Base-by-base conservation (phyloP, 2,797 vertebrate species). In the Rhodeus uyekii region DNA sequence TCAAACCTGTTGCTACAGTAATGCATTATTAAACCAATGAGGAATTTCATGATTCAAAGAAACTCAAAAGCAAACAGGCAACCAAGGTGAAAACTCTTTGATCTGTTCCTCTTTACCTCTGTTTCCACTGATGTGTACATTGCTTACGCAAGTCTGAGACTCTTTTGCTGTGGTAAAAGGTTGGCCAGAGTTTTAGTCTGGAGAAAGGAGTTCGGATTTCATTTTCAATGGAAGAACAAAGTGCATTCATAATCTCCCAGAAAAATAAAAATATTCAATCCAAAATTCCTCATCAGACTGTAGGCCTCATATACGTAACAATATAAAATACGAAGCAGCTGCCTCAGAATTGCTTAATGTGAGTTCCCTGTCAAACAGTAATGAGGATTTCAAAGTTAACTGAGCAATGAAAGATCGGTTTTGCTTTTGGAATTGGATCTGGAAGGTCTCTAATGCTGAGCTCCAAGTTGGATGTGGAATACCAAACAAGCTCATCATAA, bases 21-120 rank as follows among this genome's bases (percentile, higher is more conserved):
- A 84, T 76, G 50, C 82, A 82, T 84, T 18, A 68, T 34, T 73
- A 73, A 58, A 76, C 14, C 74, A 73, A 79, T 8, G 19, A 65
- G 81, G 46, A 69, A 61, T 60, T 76, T 63, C 29, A 68, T 19
- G 64, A 85, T 83, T 69, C 6, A 29, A 10, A 48, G 64, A 78
- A 78, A 83, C 39, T 73, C 48, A 76, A 71, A 77, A 36, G 39
- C 42, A 39, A 50, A 74, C n/a, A 48, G 44, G 29, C 50, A 65
- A 53, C 42, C 38, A 48, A 22, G 61, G n/a, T 32, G 50, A 38
- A 69, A 79, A 29, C 12, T 24, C 67, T 81, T 78, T 82, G 80
- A 88, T 82, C 81, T 63, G 44, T 53, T 68, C 83, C 75, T 34
- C 55, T 50, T 81, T 60, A 36, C 27, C 44, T 29, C 68, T 36